phyloP scores from a whole-genome alignment of 2,888 invertebrate genomes.

The Gortyna flavago region DNA sequence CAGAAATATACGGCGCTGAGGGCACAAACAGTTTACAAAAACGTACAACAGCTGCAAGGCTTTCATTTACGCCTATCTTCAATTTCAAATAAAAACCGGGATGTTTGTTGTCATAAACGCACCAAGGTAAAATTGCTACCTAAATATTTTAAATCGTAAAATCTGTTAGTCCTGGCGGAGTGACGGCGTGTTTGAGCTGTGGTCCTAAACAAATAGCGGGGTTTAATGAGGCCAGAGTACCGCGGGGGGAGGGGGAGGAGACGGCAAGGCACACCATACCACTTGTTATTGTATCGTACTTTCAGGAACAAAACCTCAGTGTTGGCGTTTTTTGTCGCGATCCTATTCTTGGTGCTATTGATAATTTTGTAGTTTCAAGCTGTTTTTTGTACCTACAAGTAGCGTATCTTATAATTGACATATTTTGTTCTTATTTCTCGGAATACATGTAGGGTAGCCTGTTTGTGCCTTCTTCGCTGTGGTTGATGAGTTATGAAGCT shows the following conservation, averaged over 20 bases:
- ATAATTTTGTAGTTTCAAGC: constrained; percentile 7
- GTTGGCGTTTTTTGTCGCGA: constrained; percentile 31
- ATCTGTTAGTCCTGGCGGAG: constrained; percentile 84
- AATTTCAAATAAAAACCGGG: constrained; percentile 75
- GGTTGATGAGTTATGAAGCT: not conserved
- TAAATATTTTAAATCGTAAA: constrained; percentile 88
- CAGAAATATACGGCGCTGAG: not conserved
- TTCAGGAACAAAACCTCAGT: constrained; percentile 50
- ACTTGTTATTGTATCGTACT: constrained; percentile 65
- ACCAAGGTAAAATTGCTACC: constrained; percentile 81
- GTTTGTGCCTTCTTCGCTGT: not conserved
- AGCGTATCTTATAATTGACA: not conserved
- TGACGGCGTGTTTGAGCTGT: constrained; percentile 84
- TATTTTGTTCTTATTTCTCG: not conserved
- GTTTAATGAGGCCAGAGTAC: constrained; percentile 85
- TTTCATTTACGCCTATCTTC: constrained; percentile 57
- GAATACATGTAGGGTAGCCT: not conserved
- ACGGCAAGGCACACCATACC: constrained; percentile 46
- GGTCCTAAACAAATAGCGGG: constrained; percentile 88
- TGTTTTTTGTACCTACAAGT: not conserved
- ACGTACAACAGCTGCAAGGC: constrained; percentile 43
- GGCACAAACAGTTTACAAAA: constrained; percentile 16
- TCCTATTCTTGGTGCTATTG: constrained; percentile 21
- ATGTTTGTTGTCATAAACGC: constrained; percentile 85
- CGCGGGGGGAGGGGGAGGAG: constrained; percentile 37